These are phyloP conservation scores for Callocephalon fimbriatum DNA, from an alignment of 2,113 vertebrate species.

Conservation along the genomic window DNA sequence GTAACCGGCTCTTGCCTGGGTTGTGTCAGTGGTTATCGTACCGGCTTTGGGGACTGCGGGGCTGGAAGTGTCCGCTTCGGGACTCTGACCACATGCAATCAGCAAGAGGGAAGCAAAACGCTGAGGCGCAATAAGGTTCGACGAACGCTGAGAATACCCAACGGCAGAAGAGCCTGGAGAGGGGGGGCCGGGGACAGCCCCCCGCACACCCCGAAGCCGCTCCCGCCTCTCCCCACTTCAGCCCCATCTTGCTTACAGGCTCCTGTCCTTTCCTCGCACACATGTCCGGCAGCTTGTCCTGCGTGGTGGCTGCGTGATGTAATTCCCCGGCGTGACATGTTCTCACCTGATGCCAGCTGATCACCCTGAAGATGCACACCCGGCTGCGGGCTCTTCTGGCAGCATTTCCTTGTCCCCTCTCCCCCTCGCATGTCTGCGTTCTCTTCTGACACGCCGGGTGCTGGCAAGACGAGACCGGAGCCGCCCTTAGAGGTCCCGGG, in stretches of 20 bases:
- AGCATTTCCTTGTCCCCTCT: neutral
- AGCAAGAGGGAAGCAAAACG: neutral
- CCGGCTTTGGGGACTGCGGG: conserved; percentile 22
- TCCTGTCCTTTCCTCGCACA: neutral
- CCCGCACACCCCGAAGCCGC: neutral
- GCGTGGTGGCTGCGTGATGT: neutral
- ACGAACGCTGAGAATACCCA: neutral
- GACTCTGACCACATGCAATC: neutral
- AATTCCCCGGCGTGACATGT: neutral
- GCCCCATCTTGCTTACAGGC: neutral
- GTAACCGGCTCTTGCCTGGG: conserved; percentile 9
- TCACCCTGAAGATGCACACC: neutral
- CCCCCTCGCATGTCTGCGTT: neutral
- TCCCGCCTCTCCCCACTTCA: neutral
- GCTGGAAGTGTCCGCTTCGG: neutral
- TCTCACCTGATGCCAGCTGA: conserved; percentile 44
- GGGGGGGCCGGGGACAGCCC: neutral
- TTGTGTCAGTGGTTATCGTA: conserved; percentile 2
- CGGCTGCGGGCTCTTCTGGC: conserved; percentile 2
- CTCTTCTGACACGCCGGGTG: neutral
- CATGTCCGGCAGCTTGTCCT: neutral
- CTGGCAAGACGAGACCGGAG: neutral
- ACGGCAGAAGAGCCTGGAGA: neutral
- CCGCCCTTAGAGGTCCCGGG: neutral
- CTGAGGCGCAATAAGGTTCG: neutral